phyloP scores from a whole-genome alignment of 2,797 vertebrate genomes.

The Channallabes apus region DNA sequence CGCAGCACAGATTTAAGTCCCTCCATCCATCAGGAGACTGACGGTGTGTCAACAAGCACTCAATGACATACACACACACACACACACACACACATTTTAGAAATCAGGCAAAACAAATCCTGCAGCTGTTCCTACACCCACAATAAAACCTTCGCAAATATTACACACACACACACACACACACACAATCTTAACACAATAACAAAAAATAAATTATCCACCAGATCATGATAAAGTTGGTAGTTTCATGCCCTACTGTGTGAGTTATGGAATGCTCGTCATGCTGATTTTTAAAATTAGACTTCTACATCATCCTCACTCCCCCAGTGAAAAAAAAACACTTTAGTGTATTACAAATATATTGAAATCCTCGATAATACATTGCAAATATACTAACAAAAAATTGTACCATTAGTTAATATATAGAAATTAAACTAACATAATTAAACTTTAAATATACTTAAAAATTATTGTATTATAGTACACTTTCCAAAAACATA shows the following conservation, averaged over 20 bases:
- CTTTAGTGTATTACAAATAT: no score
- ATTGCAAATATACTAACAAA: no score
- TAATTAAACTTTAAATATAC: no score
- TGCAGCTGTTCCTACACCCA: constrained; percentile 60
- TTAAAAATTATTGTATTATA: no score
- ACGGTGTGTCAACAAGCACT: constrained; percentile 18
- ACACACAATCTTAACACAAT: no score
- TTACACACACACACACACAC: constrained; percentile 20
- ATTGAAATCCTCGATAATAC: no score
- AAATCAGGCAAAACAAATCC: constrained; percentile 46
- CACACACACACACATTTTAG: not conserved
- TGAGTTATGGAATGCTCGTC: constrained; percentile 67
- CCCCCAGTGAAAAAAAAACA: no score
- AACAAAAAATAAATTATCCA: constrained; percentile 71
- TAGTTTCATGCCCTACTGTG: constrained; percentile 77
- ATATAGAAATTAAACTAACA: no score
- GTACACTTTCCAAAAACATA: no score
- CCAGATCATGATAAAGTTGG: constrained; percentile 72
- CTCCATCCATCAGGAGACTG: constrained; percentile 19
- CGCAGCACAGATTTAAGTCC: constrained; percentile 19
- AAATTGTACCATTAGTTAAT: no score
- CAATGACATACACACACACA: not conserved
- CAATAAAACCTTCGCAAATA: constrained; percentile 50
- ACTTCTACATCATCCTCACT: constrained; percentile 66
- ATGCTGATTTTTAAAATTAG: constrained; percentile 65